A percentile compares a stretch with the other conserved stretches of the same genome.
These are phyloP conservation scores for Megaceryle torquata DNA, from an alignment of 2,113 vertebrate species.

Conservation along the genomic window DNA sequence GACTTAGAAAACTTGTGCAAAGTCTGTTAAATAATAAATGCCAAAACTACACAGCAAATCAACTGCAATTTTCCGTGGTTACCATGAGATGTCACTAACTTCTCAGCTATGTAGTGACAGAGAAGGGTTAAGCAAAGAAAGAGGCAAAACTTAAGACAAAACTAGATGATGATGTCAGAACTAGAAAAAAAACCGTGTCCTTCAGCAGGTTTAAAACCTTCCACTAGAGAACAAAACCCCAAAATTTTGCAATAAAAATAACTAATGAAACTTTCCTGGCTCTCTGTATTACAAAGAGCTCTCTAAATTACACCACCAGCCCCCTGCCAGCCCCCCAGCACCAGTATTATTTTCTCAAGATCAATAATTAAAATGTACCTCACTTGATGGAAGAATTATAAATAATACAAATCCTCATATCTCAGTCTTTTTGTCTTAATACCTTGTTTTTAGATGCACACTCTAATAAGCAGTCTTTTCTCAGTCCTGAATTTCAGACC, in stretches of 20 bases:
- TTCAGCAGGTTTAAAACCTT: not conserved
- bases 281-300: not conserved
- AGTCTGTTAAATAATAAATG: fast-evolving
- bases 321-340: not conserved
- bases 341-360: not conserved
- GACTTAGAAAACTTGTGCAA: not conserved
- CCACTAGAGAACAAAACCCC: not conserved
- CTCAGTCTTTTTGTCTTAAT: not conserved
- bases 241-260: not conserved
- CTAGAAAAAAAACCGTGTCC: not conserved
- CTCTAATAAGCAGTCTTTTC: not conserved
- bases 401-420: not conserved
- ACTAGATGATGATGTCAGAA: not conserved
- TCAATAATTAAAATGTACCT: not conserved
- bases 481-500: not conserved
- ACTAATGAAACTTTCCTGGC: not conserved
- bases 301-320: not conserved
- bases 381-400: not conserved
- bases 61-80: slow-evolving; percentile 28
- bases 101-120: not conserved
- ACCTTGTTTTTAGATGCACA: not conserved
- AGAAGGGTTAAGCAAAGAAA: not conserved
- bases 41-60: not conserved
- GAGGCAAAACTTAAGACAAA: not conserved
- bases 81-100: slow-evolving; percentile 65